These are phyloP conservation scores for Acholoe squamosa DNA, from an alignment of 2,888 invertebrate species.

Conservation along the genomic window DNA sequence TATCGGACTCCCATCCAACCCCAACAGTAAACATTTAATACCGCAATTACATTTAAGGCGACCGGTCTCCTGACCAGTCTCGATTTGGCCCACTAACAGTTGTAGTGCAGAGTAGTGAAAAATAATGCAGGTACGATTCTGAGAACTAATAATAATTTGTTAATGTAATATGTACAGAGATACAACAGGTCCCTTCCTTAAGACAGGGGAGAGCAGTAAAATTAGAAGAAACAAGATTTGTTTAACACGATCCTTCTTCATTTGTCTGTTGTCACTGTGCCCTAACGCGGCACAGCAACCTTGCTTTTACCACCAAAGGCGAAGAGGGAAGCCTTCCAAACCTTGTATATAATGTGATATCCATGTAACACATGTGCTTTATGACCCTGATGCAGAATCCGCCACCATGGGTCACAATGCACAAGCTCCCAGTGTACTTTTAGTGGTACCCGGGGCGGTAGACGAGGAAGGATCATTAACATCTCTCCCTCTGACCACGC, in stretches of 20 bases:
- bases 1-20: not conserved
- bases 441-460: not conserved
- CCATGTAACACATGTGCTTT: too few species aligned
- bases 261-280: not conserved
- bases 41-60: not conserved
- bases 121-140: slow-evolving; percentile 9
- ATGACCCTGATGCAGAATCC: too few species aligned
- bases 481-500: too few species aligned
- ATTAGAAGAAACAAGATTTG: slow-evolving; percentile 39
- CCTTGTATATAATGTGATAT: too few species aligned
- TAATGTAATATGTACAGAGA: slow-evolving; percentile 51
- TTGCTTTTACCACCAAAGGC: too few species aligned
- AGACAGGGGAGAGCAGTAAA: not conserved
- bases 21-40: not conserved
- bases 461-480: too few species aligned
- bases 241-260: not conserved
- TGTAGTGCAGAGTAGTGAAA: slow-evolving; percentile 43
- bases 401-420: too few species aligned
- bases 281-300: too few species aligned
- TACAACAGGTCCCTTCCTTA: not conserved
- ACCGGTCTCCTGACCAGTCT: not conserved
- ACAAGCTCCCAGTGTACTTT: not conserved
- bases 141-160: not conserved
- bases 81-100: slow-evolving; percentile 24
- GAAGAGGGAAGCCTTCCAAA: too few species aligned